Evolutionary conservation across 1,140 invertebrate genomes (phyloP), one percentile per base, ranked within the genome.

Genomic region (Magallana gigas): DNA sequence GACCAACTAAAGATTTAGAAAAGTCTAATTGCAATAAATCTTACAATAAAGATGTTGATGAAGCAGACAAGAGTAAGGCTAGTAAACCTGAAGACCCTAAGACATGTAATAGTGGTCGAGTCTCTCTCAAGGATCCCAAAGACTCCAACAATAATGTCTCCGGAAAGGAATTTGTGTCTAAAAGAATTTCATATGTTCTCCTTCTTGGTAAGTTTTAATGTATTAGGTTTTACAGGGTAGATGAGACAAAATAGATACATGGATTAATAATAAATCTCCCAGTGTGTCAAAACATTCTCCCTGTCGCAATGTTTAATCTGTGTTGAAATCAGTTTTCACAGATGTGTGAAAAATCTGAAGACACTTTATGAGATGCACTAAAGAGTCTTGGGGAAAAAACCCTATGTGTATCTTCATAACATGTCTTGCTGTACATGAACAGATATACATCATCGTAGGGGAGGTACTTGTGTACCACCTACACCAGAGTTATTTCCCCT

Each of bases 131-230:
- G 29, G 29, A 8, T 29, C 7, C 4, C 9, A 76, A 76, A 29
- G 68, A 36, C 36, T 76, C 68, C 23, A 23, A 23, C 29, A 76
- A 76, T 76, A 11, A 29, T 36, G 23, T 18, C 1, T 18, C 23
- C 1, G 18, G 11, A 9, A 29, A 76, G 23, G 23, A 76, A 29
- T 18, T 1, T 36, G 68, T 76, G 36, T 76, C 68, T 4, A 76
- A 76, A 76, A 76, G 68, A 76, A 76, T 76, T 29, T 76, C 68
- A 29, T 76, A 76, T 76, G 68, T 76, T 76, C 68, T 76, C 3
- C 68, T 76, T 29, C 23, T 76, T 12, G 68, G 68, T 76, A 12
- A 76, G 68, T 76, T 48, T 48, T 48, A 48, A 48, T 48, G 36
- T 48, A 48, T 48, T 48, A 48, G 36, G 36, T 48, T 48, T 3